A percentile compares a stretch with the other conserved stretches of the same genome.
These are phyloP conservation scores for Thunnus albacares DNA, from an alignment of 2,797 vertebrate species.

Conservation along the genomic window DNA sequence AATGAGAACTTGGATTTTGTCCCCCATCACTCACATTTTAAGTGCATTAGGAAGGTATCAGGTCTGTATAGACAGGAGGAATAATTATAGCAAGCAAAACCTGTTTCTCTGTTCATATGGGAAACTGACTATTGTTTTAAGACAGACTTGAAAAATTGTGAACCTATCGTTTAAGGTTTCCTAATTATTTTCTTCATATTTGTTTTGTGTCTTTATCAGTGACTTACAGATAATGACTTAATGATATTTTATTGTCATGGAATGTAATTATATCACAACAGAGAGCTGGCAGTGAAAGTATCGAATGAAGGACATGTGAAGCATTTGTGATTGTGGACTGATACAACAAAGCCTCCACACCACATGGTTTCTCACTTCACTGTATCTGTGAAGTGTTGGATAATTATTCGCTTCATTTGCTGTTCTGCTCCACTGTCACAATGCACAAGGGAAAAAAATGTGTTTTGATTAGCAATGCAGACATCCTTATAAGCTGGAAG, in stretches of 20 bases:
- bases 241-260: neutral
- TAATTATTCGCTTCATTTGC: slow-evolving; percentile 63
- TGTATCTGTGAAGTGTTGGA: slow-evolving; percentile 67
- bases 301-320: slow-evolving; percentile 20
- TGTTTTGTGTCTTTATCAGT: neutral
- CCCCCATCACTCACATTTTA: no score
- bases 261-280: neutral
- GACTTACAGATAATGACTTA: neutral
- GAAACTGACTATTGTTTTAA: no score
- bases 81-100: no score
- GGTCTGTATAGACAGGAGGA: no score
- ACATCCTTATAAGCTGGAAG: slow-evolving; percentile 48
- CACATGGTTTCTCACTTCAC: slow-evolving; percentile 34
- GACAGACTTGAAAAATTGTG: no score
- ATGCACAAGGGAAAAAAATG: slow-evolving; percentile 44
- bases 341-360: slow-evolving; percentile 35
- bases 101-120: no score
- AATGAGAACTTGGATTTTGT: no score
- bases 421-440: slow-evolving; percentile 60
- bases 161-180: no score
- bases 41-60: no score
- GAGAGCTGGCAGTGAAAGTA: neutral
- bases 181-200: neutral
- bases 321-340: slow-evolving; percentile 19
- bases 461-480: slow-evolving; percentile 66